Conservation (phyloP, 2,113 vertebrate genomes). For the Takifugu bimaculatus region DNA sequence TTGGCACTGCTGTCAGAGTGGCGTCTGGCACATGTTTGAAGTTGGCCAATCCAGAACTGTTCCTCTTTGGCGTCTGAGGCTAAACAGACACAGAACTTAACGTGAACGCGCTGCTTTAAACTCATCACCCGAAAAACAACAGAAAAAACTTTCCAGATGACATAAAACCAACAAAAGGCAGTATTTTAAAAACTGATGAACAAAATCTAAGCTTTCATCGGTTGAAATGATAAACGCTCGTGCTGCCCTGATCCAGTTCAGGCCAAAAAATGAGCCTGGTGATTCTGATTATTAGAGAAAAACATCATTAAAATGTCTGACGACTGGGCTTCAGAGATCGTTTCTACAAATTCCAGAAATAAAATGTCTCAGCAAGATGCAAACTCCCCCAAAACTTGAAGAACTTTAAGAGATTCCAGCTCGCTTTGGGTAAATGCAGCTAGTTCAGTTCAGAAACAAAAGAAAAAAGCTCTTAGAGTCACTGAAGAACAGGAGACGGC, state of each 20-base stretch:
- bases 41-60: slow-evolving; percentile 92
- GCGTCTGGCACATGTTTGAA: slow-evolving; percentile 88
- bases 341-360: too few species aligned
- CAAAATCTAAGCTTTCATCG: too few species aligned
- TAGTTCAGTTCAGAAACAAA: background rate
- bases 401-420: background rate
- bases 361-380: background rate
- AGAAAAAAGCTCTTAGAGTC: background rate
- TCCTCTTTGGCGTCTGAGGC: slow-evolving; percentile 90
- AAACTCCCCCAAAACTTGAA: slow-evolving; percentile 1
- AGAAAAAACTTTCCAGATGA: too few species aligned
- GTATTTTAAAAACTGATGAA: too few species aligned
- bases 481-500: background rate
- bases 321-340: too few species aligned
- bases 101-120: slow-evolving; percentile 1
- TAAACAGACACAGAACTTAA: slow-evolving; percentile 61
- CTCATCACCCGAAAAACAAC: background rate
- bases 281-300: too few species aligned
- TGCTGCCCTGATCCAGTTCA: too few species aligned
- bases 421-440: background rate
- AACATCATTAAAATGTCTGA: too few species aligned
- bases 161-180: too few species aligned
- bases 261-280: too few species aligned
- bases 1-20: slow-evolving; percentile 88
- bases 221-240: too few species aligned